Base-by-base conservation (phyloP, 1,140 invertebrate species). In the Rhagoletis pomonella region DNA sequence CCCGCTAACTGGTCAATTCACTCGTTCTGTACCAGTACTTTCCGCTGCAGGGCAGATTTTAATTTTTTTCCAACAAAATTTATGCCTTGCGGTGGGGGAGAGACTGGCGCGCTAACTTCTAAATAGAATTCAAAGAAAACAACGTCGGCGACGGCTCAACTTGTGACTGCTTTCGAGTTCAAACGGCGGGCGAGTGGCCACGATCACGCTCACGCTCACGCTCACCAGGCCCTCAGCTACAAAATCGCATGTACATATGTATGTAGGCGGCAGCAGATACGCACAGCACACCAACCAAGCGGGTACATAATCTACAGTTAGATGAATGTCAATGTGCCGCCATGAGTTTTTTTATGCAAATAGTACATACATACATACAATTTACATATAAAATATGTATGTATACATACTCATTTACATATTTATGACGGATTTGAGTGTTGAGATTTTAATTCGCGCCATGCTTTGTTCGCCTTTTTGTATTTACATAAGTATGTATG, bases 51-150 rank as follows among this genome's bases (percentile, higher is more conserved):
- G 29, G 29, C 29, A 29, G 29, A 29, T 29, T 29, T 29, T 1
- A 29, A 29, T 29, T 29, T 29, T 7, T 69, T 17, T 44, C 9
- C 67, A 9, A n/a, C 14, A 73, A 73, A 73, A 73, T 44, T 14
- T 47, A 42, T 5, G 4, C 44, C 39, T 17, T 42, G 1, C 9
- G 67, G 44, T 39, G 42, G 17, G 60, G 4, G 60, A 14, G 67
- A n/a, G 67, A 12, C 39, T 73, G 42, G 67, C 44, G 14, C 17
- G 44, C 12, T 4, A 42, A 4, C 12, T 73, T 29, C 12, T 39
- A 73, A 73, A 12, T 42, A 4, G n/a, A 73, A 73, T 44, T 3
- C 67, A 73, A 73, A 73, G 39, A 73, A 73, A 73, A 12, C 29
- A 29, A 12, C 67, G 67, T 0, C 67, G 67, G 42, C 67, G 67